These are phyloP conservation scores for Leucosticte australis DNA, from an alignment of 2,113 vertebrate species.

Conservation along the genomic window DNA sequence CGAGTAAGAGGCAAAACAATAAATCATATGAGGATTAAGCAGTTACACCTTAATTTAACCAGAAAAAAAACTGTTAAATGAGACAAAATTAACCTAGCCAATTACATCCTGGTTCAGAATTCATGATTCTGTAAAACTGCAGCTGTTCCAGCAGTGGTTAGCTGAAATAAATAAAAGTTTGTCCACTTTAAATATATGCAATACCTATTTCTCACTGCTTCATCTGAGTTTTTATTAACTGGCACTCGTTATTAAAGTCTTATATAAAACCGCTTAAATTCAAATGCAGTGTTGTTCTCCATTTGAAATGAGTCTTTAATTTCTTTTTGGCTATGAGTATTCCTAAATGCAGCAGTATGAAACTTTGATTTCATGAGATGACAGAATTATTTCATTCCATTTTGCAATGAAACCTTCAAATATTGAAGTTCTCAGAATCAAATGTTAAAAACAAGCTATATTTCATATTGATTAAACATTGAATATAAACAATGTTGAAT, in stretches of 20 bases:
- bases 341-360: background rate
- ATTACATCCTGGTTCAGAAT: background rate
- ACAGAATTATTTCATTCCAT: background rate
- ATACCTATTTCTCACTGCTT: background rate
- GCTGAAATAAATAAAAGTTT: background rate
- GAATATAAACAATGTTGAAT: background rate
- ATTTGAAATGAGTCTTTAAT: background rate
- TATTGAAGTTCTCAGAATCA: background rate
- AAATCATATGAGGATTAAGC: background rate
- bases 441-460: background rate
- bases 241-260: background rate
- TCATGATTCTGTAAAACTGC: background rate
- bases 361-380: conserved; percentile 4
- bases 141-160: background rate
- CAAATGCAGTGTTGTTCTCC: background rate
- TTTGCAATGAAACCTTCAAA: background rate
- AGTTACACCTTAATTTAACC: background rate
- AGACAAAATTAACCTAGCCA: background rate
- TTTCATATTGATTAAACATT: background rate
- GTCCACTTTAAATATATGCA: background rate
- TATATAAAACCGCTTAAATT: background rate
- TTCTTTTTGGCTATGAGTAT: background rate
- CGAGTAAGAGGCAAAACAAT: background rate
- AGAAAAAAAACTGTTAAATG: background rate
- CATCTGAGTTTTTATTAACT: conserved; percentile 3